phyloP scores from a whole-genome alignment of 1,140 invertebrate genomes.

The Zaprionus nigranus region DNA sequence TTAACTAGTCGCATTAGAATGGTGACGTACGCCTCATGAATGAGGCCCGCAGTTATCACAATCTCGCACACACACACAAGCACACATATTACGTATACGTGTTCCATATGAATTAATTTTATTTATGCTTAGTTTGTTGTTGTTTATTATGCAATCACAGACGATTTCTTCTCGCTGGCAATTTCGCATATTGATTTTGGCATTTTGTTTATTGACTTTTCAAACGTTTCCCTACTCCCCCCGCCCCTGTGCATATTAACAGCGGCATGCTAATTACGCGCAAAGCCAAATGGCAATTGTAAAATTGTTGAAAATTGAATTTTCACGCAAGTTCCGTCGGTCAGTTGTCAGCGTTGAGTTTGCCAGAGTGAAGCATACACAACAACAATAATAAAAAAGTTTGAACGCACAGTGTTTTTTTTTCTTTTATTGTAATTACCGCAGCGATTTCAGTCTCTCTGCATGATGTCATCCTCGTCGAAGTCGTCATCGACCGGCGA shows the following conservation, averaged over 20 bases:
- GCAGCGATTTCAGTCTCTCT: constrained; percentile 55
- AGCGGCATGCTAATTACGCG: constrained; percentile 52
- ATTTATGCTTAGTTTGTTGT: constrained; percentile 49
- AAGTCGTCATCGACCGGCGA: constrained; percentile 32
- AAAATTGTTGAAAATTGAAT: constrained; percentile 51
- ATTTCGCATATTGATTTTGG: constrained; percentile 73
- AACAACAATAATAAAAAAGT: constrained; percentile 53
- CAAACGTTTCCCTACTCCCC: neutral
- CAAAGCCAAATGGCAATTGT: constrained; percentile 15
- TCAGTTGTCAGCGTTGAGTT: constrained; percentile 15
- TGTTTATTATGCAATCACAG: constrained; percentile 78
- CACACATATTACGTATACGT: constrained; percentile 54
- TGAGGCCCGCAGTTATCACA: constrained; percentile 41
- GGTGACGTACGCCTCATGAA: constrained; percentile 57
- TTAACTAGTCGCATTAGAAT: constrained; percentile 55
- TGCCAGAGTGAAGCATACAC: constrained; percentile 15
- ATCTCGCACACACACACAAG: constrained; percentile 4
- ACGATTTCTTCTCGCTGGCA: constrained; percentile 34
- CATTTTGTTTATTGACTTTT: constrained; percentile 72
- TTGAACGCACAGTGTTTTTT: constrained; percentile 41
- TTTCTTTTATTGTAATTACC: constrained; percentile 72
- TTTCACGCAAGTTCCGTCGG: constrained; percentile 52
- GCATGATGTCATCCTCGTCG: constrained; percentile 67
- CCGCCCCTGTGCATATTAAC: constrained; percentile 39
- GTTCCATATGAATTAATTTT: constrained; percentile 66